Evolutionary conservation across 2,797 vertebrate genomes (phyloP).

Genomic region (Tragelaphus oryx): DNA sequence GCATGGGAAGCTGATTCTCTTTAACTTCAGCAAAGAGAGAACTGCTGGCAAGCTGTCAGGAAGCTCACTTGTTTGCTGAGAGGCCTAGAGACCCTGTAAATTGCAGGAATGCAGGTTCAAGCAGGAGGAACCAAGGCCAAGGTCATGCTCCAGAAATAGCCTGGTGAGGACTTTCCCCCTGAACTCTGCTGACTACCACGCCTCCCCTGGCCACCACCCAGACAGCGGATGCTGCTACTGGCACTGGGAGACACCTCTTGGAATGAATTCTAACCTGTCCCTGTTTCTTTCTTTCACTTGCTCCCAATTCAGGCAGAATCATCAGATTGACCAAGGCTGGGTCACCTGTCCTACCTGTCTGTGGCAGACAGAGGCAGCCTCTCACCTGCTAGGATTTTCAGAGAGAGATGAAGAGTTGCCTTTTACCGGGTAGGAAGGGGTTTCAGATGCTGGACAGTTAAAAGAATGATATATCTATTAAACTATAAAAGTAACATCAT

Average conservation of each 20-base stretch:
- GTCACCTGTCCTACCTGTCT: neutral
- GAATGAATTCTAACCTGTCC: neutral
- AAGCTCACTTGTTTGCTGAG: constrained; percentile 10
- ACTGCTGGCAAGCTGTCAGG: constrained; percentile 20
- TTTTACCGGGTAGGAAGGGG: neutral
- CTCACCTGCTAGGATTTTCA: neutral
- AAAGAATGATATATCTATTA: neutral
- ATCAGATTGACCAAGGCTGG: neutral
- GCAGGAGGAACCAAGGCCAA: neutral
- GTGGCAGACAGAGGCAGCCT: neutral
- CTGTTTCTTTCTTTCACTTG: constrained; percentile 18
- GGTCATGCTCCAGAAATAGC: neutral
- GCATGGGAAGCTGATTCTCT: neutral
- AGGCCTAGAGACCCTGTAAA: neutral
- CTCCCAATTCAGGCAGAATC: neutral
- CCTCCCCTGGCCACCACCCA: neutral
- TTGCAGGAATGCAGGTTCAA: neutral
- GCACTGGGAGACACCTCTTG: neutral
- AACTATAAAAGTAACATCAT: constrained; percentile 7
- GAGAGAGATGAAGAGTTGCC: neutral
- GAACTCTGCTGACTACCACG: neutral
- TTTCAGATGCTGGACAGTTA: neutral
- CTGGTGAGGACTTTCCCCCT: neutral
- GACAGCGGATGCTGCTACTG: neutral
- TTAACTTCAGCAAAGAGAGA: constrained; percentile 1